A percentile compares a stretch with the other conserved stretches of the same genome.
These are phyloP conservation scores for Tipula helvola DNA, from an alignment of 2,888 invertebrate species.

Conservation along the genomic window DNA sequence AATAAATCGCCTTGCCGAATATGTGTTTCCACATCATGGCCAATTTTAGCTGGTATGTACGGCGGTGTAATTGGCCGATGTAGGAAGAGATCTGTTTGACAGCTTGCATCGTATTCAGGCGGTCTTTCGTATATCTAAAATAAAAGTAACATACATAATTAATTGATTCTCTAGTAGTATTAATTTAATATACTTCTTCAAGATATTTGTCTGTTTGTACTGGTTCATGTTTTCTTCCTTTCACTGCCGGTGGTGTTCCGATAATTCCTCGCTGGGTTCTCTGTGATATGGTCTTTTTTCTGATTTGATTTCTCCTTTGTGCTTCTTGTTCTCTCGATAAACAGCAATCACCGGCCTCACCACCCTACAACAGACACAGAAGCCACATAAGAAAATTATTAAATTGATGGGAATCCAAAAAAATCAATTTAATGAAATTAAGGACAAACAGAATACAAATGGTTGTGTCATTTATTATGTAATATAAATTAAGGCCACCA, in stretches of 20 bases:
- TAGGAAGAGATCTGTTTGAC: constrained; percentile 77
- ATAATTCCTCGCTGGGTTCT: constrained; percentile 42
- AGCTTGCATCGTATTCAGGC: constrained; percentile 65
- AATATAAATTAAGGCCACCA: constrained; percentile 5
- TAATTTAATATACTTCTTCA: constrained; percentile 50
- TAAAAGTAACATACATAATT: constrained; percentile 11
- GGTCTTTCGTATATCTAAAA: constrained; percentile 43
- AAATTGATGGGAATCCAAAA: neutral
- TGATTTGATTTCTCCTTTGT: constrained; percentile 59
- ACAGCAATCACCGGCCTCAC: constrained; percentile 27
- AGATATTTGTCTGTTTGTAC: constrained; percentile 84
- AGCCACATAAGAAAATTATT: neutral
- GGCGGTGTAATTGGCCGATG: constrained; percentile 71
- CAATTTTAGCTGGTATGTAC: constrained; percentile 67
- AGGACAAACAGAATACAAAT: neutral
- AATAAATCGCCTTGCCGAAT: constrained; percentile 87
- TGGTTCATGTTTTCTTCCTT: constrained; percentile 71
- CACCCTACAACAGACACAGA: constrained; percentile 27
- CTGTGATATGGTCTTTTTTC: constrained; percentile 44
- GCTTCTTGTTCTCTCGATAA: constrained; percentile 32
- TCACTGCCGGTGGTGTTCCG: constrained; percentile 42
- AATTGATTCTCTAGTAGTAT: constrained; percentile 12
- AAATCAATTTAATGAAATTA: neutral
- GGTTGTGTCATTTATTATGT: neutral
- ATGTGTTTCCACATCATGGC: constrained; percentile 71